Percentiles rank a stretch among this genome's conserved stretches.
phyloP scores from a whole-genome alignment of 2,113 vertebrate genomes.

The Embiotoca jacksoni region DNA sequence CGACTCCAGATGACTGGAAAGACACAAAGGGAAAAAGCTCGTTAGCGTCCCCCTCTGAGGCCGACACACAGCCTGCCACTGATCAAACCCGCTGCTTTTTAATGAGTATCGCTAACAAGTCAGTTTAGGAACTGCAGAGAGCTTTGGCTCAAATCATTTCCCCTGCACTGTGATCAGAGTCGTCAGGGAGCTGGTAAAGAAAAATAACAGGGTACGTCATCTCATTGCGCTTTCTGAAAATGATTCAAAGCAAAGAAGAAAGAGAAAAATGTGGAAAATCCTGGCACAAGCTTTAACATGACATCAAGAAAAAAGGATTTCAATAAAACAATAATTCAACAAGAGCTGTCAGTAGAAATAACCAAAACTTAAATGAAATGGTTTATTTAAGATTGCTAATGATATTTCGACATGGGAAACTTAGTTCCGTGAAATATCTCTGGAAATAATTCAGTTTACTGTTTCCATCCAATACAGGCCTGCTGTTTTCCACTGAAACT shows the following conservation, averaged over 20 bases:
- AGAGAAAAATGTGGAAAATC: background rate
- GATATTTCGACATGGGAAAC: background rate
- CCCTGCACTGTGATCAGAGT: conserved; percentile 21
- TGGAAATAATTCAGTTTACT: background rate
- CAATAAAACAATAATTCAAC: background rate
- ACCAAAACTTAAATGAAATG: background rate
- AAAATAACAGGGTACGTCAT: conserved; percentile 7
- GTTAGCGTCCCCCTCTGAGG: conserved; percentile 40
- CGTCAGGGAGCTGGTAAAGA: background rate
- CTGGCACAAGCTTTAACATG: background rate
- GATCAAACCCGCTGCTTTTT: conserved; percentile 20
- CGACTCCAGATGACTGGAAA: conserved; percentile 93
- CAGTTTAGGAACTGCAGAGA: conserved; percentile 19
- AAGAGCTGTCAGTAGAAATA: background rate
- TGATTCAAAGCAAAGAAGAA: background rate
- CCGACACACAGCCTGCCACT: background rate
- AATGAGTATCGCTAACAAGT: conserved; percentile 38
- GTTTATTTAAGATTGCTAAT: background rate
- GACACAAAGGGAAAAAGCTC: conserved; percentile 57
- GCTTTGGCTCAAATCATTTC: conserved; percentile 5
- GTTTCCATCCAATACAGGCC: background rate
- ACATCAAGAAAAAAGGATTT: background rate
- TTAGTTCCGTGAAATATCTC: background rate
- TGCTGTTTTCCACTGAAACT: conserved; percentile 3
- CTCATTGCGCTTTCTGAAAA: conserved; percentile 10